phyloP scores from a whole-genome alignment of 1,140 invertebrate genomes.

The Copidosoma floridanum region DNA sequence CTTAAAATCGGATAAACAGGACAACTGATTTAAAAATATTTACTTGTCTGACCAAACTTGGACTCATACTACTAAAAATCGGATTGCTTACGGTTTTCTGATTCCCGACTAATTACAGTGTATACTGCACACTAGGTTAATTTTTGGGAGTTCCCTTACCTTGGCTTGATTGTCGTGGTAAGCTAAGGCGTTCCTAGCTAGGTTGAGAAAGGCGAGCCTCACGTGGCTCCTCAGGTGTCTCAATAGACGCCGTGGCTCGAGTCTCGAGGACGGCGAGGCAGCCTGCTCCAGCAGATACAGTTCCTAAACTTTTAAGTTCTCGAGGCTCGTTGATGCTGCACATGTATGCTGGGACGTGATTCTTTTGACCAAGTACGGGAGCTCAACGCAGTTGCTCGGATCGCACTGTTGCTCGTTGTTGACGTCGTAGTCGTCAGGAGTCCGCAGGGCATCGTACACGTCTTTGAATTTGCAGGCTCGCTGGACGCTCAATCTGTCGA shows the following conservation, averaged over 20 bases:
- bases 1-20: no score
- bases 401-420: conserved; percentile 38
- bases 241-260: conserved; percentile 54
- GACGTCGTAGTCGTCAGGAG: no score
- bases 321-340: conserved; percentile 57
- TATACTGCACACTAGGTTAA: no score
- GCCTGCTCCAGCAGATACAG: no score
- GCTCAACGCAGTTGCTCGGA: conserved; percentile 58
- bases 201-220: conserved; percentile 36
- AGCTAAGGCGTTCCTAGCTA: conserved; percentile 29
- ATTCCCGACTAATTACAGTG: no score
- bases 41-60: no score
- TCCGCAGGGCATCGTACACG: conserved; percentile 60
- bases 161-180: neutral
- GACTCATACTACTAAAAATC: no score
- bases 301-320: conserved; percentile 63
- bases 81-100: no score
- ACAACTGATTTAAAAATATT: no score
- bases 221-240: conserved; percentile 60
- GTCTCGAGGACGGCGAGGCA: conserved; percentile 59
- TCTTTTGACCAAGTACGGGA: conserved; percentile 58
- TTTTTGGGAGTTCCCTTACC: no score
- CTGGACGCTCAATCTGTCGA: conserved; percentile 65
- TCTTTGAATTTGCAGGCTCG: conserved; percentile 61
- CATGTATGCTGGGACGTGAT: conserved; percentile 55